Evolutionary conservation across 2,888 invertebrate species (phyloP).

Genomic region (Vanessa cardui): DNA sequence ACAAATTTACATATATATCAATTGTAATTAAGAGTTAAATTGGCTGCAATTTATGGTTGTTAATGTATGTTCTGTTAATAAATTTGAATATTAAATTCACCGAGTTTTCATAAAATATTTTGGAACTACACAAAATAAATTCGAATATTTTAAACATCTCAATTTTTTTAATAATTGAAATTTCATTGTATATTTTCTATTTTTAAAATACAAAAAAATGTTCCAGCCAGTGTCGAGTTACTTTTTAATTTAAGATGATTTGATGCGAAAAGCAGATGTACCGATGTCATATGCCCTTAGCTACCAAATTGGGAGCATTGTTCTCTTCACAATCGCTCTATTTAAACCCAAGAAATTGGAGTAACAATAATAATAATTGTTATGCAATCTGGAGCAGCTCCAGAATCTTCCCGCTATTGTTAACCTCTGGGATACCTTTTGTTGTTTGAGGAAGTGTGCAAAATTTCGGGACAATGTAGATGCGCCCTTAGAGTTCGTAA

Average conservation of each 20-base stretch:
- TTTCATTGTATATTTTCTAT: background rate
- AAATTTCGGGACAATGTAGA: constrained; percentile 54
- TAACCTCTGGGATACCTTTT: constrained; percentile 47
- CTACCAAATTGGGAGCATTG: constrained; percentile 48
- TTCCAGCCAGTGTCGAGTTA: background rate
- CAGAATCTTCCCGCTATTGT: constrained; percentile 55
- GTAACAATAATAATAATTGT: constrained; percentile 70
- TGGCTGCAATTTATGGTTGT: no score
- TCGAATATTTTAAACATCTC: no score
- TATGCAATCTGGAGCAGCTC: constrained; percentile 71
- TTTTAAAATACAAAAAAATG: background rate
- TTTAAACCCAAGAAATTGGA: constrained; percentile 56
- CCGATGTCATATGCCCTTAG: constrained; percentile 12
- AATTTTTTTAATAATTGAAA: no score
- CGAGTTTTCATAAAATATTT: no score
- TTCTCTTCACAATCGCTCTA: constrained; percentile 53
- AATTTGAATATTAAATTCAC: no score
- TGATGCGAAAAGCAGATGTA: constrained; percentile 39
- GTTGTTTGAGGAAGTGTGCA: constrained; percentile 74
- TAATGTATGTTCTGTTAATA: no score
- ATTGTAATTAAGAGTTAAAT: no score
- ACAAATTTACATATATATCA: no score
- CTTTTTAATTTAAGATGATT: background rate
- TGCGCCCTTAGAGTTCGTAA: constrained; percentile 52
- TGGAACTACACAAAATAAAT: no score